Evolutionary conservation across 2,888 invertebrate genomes (phyloP).

Genomic region (Polymixis flavicincta): DNA sequence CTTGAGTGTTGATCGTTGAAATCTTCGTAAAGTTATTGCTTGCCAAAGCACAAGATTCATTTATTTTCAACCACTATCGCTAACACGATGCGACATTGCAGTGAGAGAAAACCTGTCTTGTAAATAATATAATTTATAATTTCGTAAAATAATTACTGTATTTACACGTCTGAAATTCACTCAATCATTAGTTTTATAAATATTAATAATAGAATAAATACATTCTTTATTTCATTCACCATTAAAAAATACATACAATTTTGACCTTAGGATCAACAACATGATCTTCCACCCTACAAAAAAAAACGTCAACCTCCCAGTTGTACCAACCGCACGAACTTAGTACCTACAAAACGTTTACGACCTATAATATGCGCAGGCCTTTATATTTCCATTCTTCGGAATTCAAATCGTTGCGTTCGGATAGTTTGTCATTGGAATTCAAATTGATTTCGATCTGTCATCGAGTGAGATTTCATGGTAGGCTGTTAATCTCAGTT

Average conservation of each 20-base stretch:
- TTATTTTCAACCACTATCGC: neutral
- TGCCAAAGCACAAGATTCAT: neutral
- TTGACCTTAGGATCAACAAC: conserved; percentile 9
- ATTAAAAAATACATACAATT: neutral
- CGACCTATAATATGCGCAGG: conserved; percentile 67
- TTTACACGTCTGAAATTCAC: neutral
- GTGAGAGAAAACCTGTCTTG: neutral
- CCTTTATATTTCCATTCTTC: conserved; percentile 72
- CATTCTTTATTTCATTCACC: neutral
- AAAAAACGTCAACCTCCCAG: conserved; percentile 28
- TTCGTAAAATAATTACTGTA: neutral
- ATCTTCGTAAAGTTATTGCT: neutral
- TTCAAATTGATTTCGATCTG: conserved; percentile 75
- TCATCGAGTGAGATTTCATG: conserved; percentile 75
- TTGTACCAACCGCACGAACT: conserved; percentile 59
- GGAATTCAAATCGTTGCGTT: conserved; percentile 70
- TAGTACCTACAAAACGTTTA: conserved; percentile 69
- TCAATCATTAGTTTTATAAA: neutral
- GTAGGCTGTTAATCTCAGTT: conserved; percentile 72
- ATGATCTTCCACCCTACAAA: conserved; percentile 36
- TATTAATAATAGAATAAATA: neutral
- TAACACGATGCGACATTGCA: neutral
- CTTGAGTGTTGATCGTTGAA: neutral
- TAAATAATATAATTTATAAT: neutral
- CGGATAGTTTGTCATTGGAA: conserved; percentile 70